phyloP scores from a whole-genome alignment of 1,140 invertebrate species.

The Eumaeus atala region DNA sequence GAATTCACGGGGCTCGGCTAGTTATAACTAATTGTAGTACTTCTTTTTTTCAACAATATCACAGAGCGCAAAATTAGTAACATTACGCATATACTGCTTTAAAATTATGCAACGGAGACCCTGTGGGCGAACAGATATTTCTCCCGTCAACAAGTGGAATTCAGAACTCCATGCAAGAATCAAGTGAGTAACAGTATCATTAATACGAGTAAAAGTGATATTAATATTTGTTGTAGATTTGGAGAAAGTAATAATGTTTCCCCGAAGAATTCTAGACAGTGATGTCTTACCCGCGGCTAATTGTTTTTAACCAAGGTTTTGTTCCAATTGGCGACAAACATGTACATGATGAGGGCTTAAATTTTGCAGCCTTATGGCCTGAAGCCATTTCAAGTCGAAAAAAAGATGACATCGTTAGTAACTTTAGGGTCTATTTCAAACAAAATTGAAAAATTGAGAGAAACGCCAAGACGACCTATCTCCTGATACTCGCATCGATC shows the following conservation, averaged over 20 bases:
- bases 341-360: conserved; percentile 3
- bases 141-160: no score
- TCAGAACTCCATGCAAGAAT: no score
- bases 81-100: no score
- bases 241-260: conserved; percentile 16
- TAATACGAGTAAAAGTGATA: no score
- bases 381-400: conserved; percentile 23
- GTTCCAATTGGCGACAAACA: conserved; percentile 17
- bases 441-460: conserved; percentile 17
- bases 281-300: conserved; percentile 18
- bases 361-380: conserved; percentile 24
- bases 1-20: no score
- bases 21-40: no score
- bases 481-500: no score
- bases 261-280: conserved; percentile 11
- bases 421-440: conserved; percentile 17
- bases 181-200: neutral
- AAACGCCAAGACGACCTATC: no score
- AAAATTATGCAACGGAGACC: no score
- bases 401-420: conserved; percentile 22
- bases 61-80: no score
- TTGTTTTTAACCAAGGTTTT: conserved; percentile 20
- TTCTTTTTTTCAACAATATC: no score
- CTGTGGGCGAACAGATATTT: no score
- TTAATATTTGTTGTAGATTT: conserved; percentile 8